phyloP scores from a whole-genome alignment of 1,140 invertebrate species.

The Heliconius himera region DNA sequence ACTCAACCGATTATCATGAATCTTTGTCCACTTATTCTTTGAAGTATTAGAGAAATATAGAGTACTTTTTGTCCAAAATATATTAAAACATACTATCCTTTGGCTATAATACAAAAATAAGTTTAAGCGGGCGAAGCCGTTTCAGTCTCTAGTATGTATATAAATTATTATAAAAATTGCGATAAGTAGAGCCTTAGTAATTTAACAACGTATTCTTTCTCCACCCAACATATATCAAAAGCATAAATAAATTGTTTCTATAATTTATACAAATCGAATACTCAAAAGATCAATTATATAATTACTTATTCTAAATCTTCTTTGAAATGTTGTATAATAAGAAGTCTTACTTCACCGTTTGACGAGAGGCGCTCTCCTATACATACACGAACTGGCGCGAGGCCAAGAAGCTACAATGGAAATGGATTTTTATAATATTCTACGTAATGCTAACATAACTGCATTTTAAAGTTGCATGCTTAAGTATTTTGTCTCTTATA shows the following conservation, averaged over 20 bases:
- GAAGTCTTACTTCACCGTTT: slow-evolving; percentile 16
- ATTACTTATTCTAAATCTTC: neutral
- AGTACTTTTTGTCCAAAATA: too few relatives aligned
- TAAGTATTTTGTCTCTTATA: slow-evolving; percentile 30
- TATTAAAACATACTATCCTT: too few relatives aligned
- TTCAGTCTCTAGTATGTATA: too few relatives aligned
- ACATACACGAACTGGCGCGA: slow-evolving; percentile 26
- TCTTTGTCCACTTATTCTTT: too few relatives aligned
- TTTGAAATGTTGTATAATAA: slow-evolving; percentile 1
- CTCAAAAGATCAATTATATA: neutral
- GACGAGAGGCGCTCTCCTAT: slow-evolving; percentile 23
- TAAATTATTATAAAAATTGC: too few relatives aligned
- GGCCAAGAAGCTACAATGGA: slow-evolving; percentile 36
- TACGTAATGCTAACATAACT: slow-evolving; percentile 34
- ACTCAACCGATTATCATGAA: too few relatives aligned
- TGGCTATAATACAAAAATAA: too few relatives aligned
- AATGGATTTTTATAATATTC: slow-evolving; percentile 34
- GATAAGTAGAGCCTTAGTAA: too few relatives aligned
- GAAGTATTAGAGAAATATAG: too few relatives aligned
- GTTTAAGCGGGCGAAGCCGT: too few relatives aligned
- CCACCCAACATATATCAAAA: neutral
- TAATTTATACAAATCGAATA: neutral
- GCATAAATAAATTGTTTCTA: neutral
- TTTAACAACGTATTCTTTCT: too few relatives aligned
- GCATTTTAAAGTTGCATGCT: slow-evolving; percentile 28